phyloP scores from a whole-genome alignment of 2,113 vertebrate genomes.

The Gopherus evgoodei region DNA sequence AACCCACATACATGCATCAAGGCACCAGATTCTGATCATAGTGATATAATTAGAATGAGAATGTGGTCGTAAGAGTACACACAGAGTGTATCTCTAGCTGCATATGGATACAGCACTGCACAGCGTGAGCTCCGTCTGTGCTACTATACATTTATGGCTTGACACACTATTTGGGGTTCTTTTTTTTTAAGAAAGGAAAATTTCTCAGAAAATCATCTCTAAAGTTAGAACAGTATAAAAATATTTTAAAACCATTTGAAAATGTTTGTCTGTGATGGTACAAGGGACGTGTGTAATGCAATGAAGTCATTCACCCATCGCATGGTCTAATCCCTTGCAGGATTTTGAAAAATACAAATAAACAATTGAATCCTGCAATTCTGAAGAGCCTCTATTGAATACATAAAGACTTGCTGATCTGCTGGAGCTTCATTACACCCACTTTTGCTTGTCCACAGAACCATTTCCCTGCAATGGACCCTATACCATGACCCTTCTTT shows the following conservation, averaged over 20 bases:
- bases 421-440: background rate
- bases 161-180: background rate
- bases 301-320: conserved; percentile 8
- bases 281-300: background rate
- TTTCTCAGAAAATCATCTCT: conserved; percentile 1
- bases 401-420: conserved; percentile 45
- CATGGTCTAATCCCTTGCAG: conserved; percentile 1
- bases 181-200: background rate
- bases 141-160: conserved; percentile 23
- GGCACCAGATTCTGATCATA: background rate
- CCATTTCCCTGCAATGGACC: conserved; percentile 9
- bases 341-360: background rate
- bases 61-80: background rate
- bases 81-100: background rate
- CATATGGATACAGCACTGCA: conserved; percentile 12
- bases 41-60: conserved; percentile 1
- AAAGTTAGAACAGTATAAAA: background rate
- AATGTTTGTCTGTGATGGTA: background rate
- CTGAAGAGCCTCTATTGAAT: conserved; percentile 60
- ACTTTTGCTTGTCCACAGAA: conserved; percentile 26
- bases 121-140: background rate
- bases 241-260: background rate
- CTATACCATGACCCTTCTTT: background rate
- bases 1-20: rapidly evolving
- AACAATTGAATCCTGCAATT: background rate